Percentiles rank a stretch among this genome's conserved stretches.
Conservation (phyloP, 2,888 invertebrate genomes). For the Nesidiocoris tenuis region DNA sequence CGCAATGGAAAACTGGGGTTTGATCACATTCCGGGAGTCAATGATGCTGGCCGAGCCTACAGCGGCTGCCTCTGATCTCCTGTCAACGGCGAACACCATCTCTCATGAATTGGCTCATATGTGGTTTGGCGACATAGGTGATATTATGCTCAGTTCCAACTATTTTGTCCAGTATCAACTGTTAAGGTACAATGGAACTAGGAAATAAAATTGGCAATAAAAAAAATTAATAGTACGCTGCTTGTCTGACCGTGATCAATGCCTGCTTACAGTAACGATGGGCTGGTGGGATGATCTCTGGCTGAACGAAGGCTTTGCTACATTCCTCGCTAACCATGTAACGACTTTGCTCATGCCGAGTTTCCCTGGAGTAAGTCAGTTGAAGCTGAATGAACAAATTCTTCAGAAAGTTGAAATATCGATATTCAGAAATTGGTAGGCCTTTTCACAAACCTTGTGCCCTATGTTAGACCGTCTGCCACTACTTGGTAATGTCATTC, state of each 20-base stretch:
- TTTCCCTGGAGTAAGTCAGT: constrained; percentile 20
- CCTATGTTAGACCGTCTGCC: too few species aligned
- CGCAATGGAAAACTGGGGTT: constrained; percentile 43
- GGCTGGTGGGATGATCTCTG: constrained; percentile 43
- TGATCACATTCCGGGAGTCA: constrained; percentile 30
- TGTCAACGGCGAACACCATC: constrained; percentile 7
- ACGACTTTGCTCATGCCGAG: constrained; percentile 11
- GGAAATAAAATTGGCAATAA: too few species aligned
- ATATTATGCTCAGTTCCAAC: too few species aligned
- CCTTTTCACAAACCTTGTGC: too few species aligned
- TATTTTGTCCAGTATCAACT: too few species aligned
- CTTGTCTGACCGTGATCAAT: too few species aligned
- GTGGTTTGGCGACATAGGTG: constrained; percentile 41
- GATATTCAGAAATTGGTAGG: too few species aligned
- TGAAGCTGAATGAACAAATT: too few species aligned
- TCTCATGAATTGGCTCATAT: constrained; percentile 33
- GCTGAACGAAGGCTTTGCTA: constrained; percentile 40
- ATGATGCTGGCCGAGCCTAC: constrained; percentile 2
- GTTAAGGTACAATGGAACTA: too few species aligned
- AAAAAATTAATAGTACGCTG: too few species aligned
- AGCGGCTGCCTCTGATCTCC: constrained; percentile 15
- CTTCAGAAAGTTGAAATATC: too few species aligned
- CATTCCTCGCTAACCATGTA: constrained; percentile 16
- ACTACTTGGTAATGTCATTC: too few species aligned
- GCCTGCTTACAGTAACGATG: constrained; percentile 25